Conservation (phyloP, 2,888 invertebrate genomes). For the Chironomus riparius region DNA sequence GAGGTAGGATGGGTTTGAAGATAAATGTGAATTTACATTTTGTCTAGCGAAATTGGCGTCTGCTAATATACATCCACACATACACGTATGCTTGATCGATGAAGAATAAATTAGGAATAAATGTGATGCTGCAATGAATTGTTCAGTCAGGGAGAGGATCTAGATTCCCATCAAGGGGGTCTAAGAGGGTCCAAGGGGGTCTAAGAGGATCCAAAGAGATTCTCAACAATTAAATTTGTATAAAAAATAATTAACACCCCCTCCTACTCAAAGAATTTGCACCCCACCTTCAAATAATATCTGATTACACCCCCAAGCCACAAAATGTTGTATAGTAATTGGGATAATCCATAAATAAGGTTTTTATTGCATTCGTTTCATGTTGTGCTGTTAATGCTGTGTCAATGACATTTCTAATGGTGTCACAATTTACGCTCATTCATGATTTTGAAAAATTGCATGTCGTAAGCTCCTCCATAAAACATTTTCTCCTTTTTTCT, state of each 20-base stretch:
- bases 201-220: too few species aligned
- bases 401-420: not conserved
- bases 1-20: not conserved
- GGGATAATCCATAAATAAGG: not conserved
- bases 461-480: too few species aligned
- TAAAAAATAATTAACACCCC: too few species aligned
- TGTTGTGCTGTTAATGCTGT: not conserved
- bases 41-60: not conserved
- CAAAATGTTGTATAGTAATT: not conserved
- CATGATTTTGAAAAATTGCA: constrained; percentile 3
- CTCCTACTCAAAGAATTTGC: too few species aligned
- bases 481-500: not conserved
- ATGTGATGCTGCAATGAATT: not conserved
- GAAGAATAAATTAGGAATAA: too few species aligned
- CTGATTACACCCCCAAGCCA: too few species aligned
- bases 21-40: constrained; percentile 5
- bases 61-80: not conserved
- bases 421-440: not conserved
- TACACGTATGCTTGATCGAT: not conserved
- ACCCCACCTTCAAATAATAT: too few species aligned
- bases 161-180: too few species aligned
- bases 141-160: too few species aligned
- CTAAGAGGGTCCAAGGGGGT: too few species aligned
- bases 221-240: too few species aligned
- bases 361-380: not conserved